Base-by-base conservation (phyloP, 2,797 vertebrate genomes). In the Selene dorsalis region DNA sequence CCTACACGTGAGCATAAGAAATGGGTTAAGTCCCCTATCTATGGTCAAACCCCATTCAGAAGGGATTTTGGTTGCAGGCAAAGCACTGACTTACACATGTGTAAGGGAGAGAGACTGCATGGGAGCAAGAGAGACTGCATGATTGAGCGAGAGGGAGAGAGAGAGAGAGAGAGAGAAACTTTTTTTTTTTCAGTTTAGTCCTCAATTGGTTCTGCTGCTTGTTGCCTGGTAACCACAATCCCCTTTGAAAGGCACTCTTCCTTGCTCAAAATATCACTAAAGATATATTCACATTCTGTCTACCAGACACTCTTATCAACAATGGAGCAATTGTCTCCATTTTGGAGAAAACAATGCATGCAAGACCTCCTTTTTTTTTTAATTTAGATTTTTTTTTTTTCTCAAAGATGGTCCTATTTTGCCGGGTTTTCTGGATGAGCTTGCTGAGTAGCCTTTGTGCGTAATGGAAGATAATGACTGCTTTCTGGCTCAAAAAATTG, bases 161-260 rank as follows among this genome's bases (percentile, higher is more conserved):
- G 79, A 64, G 63, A 55, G 48, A 73, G 48, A 73, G 60, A 86
- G 63, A 55, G 80, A 28, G 77, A 86, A 90, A 82, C 75, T 86
- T 87, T 70, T 84, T 82, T 85, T 88, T 86, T 89, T 82, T 38
- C 74, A 79, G 82, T 91, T 91, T 84, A 90, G 87, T 89, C 64
- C 86, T 93, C 93, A 89, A 92, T 94, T 92, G 91, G 93, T 88
- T 94, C 92, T 89, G 89, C 90, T 90, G 92, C 93, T 92, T 93
- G 95, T 95, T 95, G 95, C 95, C 91, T 94, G 89, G 95, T 93
- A 94, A 95, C 94, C 77, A 38, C 91, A 92, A 88, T 92, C 86
- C 88, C 77, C 88, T 92, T 93, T 93, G 90, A 94, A 94, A 94
- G 83, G 79, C 83, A 88, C 88, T 90, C 84, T 89, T 93, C 89